Conservation (phyloP, 1,140 invertebrate genomes). For the Holotrichia oblita region DNA sequence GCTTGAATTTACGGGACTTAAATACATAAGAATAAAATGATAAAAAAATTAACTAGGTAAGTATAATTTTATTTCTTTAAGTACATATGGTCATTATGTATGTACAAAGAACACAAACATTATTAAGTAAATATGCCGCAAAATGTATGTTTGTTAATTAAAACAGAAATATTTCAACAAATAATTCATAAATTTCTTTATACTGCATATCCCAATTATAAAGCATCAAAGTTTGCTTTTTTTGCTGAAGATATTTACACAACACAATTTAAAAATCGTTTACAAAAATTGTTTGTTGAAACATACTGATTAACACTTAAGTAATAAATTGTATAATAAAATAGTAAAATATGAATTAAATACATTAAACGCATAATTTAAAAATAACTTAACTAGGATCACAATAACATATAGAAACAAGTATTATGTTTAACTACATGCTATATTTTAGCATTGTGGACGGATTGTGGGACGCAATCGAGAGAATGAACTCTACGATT, state of each 20-base stretch:
- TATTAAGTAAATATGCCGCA: constrained; percentile 30
- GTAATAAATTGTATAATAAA: not conserved
- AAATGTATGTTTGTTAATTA: not conserved
- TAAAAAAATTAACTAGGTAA: not conserved
- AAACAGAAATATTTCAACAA: too few relatives aligned
- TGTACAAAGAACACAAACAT: constrained; percentile 20
- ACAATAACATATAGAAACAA: constrained; percentile 6
- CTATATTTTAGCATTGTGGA: constrained; percentile 42
- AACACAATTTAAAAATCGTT: not conserved
- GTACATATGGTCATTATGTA: not conserved
- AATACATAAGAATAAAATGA: not conserved
- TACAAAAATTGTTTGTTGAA: not conserved
- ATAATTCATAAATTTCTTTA: too few relatives aligned
- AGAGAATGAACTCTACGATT: constrained; percentile 43
- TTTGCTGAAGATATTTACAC: too few relatives aligned
- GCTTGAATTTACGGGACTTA: not conserved
- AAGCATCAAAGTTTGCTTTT: too few relatives aligned
- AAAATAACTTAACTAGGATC: not conserved
- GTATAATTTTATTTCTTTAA: not conserved
- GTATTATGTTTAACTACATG: not conserved
- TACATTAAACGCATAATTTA: too few relatives aligned
- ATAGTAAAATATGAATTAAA: too few relatives aligned
- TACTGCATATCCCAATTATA: too few relatives aligned
- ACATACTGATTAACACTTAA: not conserved
- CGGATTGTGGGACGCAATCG: constrained; percentile 47